Base-by-base conservation (phyloP, 2,797 vertebrate genomes). In the Gymnopithys bicolor region DNA sequence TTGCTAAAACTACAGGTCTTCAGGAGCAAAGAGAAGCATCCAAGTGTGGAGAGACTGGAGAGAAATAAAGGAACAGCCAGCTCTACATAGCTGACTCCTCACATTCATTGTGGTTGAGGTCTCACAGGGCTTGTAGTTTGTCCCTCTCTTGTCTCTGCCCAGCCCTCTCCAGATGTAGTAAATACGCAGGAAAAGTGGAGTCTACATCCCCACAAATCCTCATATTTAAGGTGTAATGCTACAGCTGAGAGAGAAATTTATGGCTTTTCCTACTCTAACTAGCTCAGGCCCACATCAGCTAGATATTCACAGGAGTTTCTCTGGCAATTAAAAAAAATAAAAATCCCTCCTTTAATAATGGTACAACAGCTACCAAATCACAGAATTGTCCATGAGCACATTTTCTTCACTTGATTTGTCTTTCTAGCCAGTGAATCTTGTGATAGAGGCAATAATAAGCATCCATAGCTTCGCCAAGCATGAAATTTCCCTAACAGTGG, bases 151-250 rank as follows among this genome's bases (percentile, higher is more conserved):
- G 6, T 41, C 30, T 27, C 32, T 79, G 19, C 6, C 35, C 28
- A 71, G 2, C 1, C 7, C 13, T 1, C 23, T 60, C 51, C 32
- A 48, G 27, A 33, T 24, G n/a, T 7, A 28, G 35, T 9, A 77
- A 30, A 21, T 62, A 56, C 10, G 13, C 35, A 46, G 12, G 19
- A 27, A 6, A 25, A 63, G 19, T 16, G 2, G 19, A 37, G 28
- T 30, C 22, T 55, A 6, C 10, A 41, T 52, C 3, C 0, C 10
- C 23, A 41, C n/a, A 74, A 21, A 60, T 33, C 32, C 19, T 68
- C 17, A 43, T 0, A 0, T 41, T 83, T 30, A 75, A 56, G 24
- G 11, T n/a, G 10, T 3, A 3, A 48, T 1, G 1, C 30, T 76
- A 49, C 19, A 25, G 13, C 4, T 58, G 28, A 21, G 23, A 43